Evolutionary conservation across 2,888 invertebrate species (phyloP).

Genomic region (Lissonota sp.): DNA sequence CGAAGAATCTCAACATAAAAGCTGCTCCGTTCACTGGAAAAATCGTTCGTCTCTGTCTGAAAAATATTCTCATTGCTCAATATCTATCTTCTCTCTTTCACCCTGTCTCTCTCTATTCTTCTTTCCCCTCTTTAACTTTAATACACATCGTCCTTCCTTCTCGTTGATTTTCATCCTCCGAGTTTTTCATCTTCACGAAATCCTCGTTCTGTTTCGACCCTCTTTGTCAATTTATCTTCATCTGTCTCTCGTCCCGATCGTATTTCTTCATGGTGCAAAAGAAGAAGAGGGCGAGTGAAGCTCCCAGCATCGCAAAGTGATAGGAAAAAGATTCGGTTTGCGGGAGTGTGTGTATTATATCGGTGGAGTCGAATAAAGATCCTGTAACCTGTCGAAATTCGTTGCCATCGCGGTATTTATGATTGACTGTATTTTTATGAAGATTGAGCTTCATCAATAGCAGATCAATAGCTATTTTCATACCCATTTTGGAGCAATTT

Average conservation of each 20-base stretch:
- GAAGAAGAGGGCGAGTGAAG: slow-evolving; percentile 8
- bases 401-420: not conserved
- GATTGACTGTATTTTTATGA: no score
- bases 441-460: no score
- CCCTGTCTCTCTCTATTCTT: slow-evolving; percentile 36
- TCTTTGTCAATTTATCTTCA: slow-evolving; percentile 63
- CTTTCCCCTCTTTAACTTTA: slow-evolving; percentile 22
- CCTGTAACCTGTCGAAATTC: slow-evolving; percentile 60
- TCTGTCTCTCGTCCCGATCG: slow-evolving; percentile 39
- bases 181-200: slow-evolving; percentile 29
- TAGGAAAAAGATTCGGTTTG: not conserved
- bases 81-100: slow-evolving; percentile 35
- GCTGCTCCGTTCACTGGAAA: slow-evolving; percentile 6
- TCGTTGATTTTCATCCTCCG: slow-evolving; percentile 48
- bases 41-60: slow-evolving; percentile 24
- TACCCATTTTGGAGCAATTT: no score
- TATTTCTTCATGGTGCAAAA: slow-evolving; percentile 56
- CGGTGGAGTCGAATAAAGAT: slow-evolving; percentile 6
- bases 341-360: not conserved
- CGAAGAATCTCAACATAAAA: not conserved
- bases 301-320: not conserved
- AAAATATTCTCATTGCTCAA: slow-evolving; percentile 15
- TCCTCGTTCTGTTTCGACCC: slow-evolving; percentile 22
- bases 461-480: no score
- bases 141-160: not conserved